Percentiles rank a stretch among this genome's conserved stretches.
phyloP scores from a whole-genome alignment of 2,113 vertebrate genomes.

The Phalacrocorax pelagicus region DNA sequence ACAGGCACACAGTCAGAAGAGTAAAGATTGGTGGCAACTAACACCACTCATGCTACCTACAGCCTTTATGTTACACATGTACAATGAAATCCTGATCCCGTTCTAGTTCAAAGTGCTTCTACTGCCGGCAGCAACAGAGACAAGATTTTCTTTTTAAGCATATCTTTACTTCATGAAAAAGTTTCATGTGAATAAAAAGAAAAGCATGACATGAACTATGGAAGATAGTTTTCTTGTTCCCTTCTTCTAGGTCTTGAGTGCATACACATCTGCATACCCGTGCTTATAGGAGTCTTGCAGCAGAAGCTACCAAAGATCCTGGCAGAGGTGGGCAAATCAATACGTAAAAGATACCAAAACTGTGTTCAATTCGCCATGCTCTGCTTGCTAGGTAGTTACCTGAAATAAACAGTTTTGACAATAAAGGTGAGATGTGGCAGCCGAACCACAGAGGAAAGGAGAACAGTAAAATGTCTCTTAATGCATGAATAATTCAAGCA shows the following conservation, averaged over 20 bases:
- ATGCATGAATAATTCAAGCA: neutral
- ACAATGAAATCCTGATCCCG: neutral
- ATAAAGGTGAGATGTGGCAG: neutral
- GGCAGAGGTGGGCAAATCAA: neutral
- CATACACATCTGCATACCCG: neutral
- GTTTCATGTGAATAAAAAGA: neutral
- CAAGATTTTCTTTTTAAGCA: neutral
- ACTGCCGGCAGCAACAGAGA: neutral
- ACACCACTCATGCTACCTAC: neutral
- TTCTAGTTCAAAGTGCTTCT: neutral
- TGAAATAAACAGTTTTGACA: neutral
- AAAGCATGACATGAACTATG: neutral
- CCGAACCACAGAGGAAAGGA: neutral
- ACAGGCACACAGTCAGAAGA: neutral
- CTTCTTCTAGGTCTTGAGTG: neutral
- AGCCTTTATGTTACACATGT: neutral
- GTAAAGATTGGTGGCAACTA: neutral
- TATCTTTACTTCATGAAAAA: neutral
- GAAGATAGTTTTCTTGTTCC: neutral
- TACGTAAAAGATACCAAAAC: neutral
- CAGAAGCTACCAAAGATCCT: neutral
- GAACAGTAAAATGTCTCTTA: neutral
- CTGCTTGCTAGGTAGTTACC: neutral
- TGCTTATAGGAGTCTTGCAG: neutral
- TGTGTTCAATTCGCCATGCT: neutral